A percentile compares a stretch with the other conserved stretches of the same genome.
Conservation (phyloP, 2,113 vertebrate genomes). For the Pachypanchax playfairii region DNA sequence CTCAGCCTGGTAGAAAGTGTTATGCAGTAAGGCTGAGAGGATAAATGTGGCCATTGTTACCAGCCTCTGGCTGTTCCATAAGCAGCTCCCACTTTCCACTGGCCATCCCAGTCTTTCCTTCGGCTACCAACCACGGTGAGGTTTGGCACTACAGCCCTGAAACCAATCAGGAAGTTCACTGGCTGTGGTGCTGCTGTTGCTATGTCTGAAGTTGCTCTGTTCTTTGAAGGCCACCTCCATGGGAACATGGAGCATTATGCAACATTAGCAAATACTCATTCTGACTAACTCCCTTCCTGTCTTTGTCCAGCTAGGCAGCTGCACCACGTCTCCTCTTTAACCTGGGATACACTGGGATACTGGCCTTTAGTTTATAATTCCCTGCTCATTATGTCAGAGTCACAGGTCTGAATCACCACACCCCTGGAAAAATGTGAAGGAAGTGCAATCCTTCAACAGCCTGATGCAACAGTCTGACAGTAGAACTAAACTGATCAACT, state of each 20-base stretch:
- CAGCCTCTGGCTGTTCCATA: slow-evolving; percentile 44
- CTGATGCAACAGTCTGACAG: slow-evolving; percentile 20
- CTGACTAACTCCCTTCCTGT: slow-evolving; percentile 81
- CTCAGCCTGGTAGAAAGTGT: slow-evolving; percentile 49
- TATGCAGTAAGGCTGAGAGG: slow-evolving; percentile 43
- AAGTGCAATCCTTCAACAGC: background rate
- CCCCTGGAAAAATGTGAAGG: background rate
- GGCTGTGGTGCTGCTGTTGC: slow-evolving; percentile 38
- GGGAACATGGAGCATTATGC: slow-evolving; percentile 76
- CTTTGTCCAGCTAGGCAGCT: slow-evolving; percentile 74
- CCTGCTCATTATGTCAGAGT: slow-evolving; percentile 22
- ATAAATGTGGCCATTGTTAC: slow-evolving; percentile 69
- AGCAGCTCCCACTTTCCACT: slow-evolving; percentile 60
- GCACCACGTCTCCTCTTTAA: slow-evolving; percentile 49
- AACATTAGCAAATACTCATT: slow-evolving; percentile 79
- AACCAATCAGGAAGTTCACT: slow-evolving; percentile 45
- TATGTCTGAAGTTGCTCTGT: slow-evolving; percentile 53
- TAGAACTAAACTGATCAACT: slow-evolving; percentile 9
- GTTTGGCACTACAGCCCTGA: slow-evolving; percentile 51
- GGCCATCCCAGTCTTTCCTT: slow-evolving; percentile 13
- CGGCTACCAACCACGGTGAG: slow-evolving; percentile 39
- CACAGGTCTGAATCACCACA: slow-evolving; percentile 22
- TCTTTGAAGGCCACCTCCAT: slow-evolving; percentile 73
- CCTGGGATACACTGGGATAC: slow-evolving; percentile 46
- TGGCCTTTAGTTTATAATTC: slow-evolving; percentile 16